These are phyloP conservation scores for Apis laboriosa DNA, from an alignment of 1,140 invertebrate genomes.

Conservation along the genomic window DNA sequence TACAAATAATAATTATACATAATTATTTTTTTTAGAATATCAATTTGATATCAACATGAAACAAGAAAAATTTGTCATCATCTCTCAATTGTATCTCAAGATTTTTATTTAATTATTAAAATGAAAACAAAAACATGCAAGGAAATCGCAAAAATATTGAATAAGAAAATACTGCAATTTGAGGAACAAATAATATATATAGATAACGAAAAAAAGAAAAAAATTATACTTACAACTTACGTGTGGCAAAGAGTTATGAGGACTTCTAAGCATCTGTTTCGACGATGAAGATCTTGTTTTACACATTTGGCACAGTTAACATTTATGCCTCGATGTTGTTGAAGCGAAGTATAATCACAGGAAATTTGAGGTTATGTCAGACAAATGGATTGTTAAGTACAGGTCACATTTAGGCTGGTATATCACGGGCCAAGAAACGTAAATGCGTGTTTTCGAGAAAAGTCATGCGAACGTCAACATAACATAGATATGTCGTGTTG, in stretches of 20 bases:
- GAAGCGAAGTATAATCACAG: constrained; percentile 16
- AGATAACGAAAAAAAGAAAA: not conserved
- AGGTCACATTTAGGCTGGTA: not conserved
- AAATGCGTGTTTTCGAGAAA: not conserved
- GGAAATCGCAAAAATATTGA: not conserved
- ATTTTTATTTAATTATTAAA: not conserved
- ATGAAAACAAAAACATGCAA: not conserved
- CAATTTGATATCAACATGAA: too few species aligned
- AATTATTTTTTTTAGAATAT: too few species aligned
- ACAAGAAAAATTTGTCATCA: not conserved
- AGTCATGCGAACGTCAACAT: not conserved
- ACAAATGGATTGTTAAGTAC: constrained; percentile 14
- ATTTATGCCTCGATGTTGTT: constrained; percentile 2
- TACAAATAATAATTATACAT: not conserved
- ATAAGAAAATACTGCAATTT: not conserved
- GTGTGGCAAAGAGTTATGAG: constrained; percentile 28
- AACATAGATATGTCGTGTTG: not conserved
- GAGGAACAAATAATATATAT: not conserved
- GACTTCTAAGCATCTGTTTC: constrained; percentile 29
- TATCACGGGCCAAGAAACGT: not conserved
- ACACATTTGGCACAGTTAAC: constrained; percentile 44
- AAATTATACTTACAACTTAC: constrained; percentile 50
- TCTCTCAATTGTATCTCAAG: too few species aligned
- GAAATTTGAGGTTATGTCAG: constrained; percentile 55
- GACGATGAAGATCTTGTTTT: constrained; percentile 21